Base-by-base conservation (phyloP, 2,113 vertebrate genomes). In the Leucopsar rothschildi region DNA sequence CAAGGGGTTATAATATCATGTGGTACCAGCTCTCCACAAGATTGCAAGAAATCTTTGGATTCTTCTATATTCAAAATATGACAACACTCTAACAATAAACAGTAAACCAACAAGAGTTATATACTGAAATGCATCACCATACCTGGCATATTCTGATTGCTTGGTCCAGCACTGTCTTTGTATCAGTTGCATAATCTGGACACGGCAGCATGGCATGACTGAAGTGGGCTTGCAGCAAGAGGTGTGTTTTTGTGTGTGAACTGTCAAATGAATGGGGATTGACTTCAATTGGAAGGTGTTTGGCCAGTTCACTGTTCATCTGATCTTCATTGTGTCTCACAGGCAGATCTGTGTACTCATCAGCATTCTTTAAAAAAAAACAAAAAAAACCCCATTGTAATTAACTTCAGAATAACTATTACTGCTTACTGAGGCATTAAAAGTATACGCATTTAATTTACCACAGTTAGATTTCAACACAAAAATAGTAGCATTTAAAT, bases 291-390 rank as follows among this genome's bases (percentile, higher is more conserved):
- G 99, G 99, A 97, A 99, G 99, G 94, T 97, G 98, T 96, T 98
- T 98, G 78, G 99, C 99, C 94, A 99, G 96, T 86, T 99, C 99
- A 79, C 98, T 99, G 97, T 99, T 99, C 97, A 99, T 98, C 96
- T 99, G 99, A 97, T 99, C 99, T 96, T 99, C 99, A 72, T 99
- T 99, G 98, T 99, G 99, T 83, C 99, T 98, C 79, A 99, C 99
- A 15, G 99, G 99, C 60, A 99, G 98, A 96, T 99, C 99, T 4
- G 98, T 97, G 47, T 99, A 99, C 87, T 99, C 99, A 24, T 99
- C 99, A 45, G 99, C 99, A 82, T 99, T 99, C 99, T 99, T 63
- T 40, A 90, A 92, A 97, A 64, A 70, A 81, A 63, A 31, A 15
- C 49, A 15, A 35, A 57, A 49, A 90, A 40, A 37, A 37, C 37